phyloP scores from a whole-genome alignment of 2,797 vertebrate genomes.

The Gila robusta region DNA sequence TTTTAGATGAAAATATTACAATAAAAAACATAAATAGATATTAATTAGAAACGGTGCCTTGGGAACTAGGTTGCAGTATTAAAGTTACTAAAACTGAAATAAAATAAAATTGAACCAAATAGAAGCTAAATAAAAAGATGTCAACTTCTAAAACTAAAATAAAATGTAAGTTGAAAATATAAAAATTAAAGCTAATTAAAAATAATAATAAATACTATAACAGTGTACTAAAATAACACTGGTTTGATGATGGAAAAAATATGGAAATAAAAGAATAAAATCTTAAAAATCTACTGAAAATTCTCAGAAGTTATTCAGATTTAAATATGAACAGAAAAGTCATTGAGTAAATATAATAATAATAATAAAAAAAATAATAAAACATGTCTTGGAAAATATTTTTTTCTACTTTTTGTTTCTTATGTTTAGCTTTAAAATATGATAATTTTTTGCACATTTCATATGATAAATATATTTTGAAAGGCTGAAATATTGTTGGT shows the following conservation, averaged over 20 bases:
- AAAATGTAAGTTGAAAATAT: too few species aligned
- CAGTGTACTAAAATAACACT: neutral
- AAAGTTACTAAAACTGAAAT: neutral
- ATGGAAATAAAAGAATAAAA: neutral
- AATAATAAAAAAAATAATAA: neutral
- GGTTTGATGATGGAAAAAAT: too few species aligned
- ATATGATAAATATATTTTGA: neutral
- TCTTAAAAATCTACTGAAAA: neutral
- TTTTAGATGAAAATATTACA: neutral
- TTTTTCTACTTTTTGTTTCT: neutral
- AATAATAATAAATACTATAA: neutral
- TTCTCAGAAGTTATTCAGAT: neutral
- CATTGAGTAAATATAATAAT: neutral
- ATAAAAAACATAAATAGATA: neutral
- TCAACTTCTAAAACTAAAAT: too few species aligned
- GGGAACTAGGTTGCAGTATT: neutral
- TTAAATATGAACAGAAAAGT: neutral
- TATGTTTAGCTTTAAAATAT: neutral
- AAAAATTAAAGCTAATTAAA: neutral
- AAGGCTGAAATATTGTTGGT: neutral
- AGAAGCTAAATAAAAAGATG: neutral
- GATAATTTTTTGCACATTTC: neutral
- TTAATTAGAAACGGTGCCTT: neutral
- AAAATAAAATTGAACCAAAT: neutral
- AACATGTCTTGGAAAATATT: neutral